Conservation (phyloP, 2,888 invertebrate species). For the Tyria jacobaeae region DNA sequence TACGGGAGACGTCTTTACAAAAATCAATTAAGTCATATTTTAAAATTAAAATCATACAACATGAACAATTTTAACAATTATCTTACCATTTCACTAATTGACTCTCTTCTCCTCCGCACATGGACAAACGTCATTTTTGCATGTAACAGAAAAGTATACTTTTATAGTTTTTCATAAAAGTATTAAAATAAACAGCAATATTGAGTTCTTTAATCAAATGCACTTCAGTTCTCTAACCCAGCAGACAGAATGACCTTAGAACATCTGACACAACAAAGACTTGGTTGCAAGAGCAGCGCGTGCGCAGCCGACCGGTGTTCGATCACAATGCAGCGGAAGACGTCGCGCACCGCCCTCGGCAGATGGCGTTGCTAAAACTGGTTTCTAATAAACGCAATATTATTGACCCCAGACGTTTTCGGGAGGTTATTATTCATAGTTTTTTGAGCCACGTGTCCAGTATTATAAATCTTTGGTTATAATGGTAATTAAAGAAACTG, state of each 20-base stretch:
- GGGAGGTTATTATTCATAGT: slow-evolving; percentile 51
- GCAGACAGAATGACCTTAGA: slow-evolving; percentile 45
- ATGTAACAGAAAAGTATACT: too few species aligned
- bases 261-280: slow-evolving; percentile 44
- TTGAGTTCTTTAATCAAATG: slow-evolving; percentile 13
- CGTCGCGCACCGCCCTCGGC: slow-evolving; percentile 71
- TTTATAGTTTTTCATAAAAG: too few species aligned
- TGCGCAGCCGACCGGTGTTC: slow-evolving; percentile 72
- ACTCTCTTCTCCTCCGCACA: too few species aligned
- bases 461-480: slow-evolving; percentile 23
- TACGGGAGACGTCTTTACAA: too few species aligned
- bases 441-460: slow-evolving; percentile 60
- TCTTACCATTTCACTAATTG: too few species aligned
- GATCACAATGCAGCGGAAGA: slow-evolving; percentile 83
- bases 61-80: too few species aligned
- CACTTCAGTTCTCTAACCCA: slow-evolving; percentile 46
- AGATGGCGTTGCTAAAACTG: slow-evolving; percentile 75
- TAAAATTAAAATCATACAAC: too few species aligned
- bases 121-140: too few species aligned
- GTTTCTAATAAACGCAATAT: slow-evolving; percentile 66
- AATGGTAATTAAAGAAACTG: slow-evolving; percentile 18
- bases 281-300: slow-evolving; percentile 70
- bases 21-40: too few species aligned
- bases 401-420: slow-evolving; percentile 72
- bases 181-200: too few species aligned